These are phyloP conservation scores for Drymonia ruficornis DNA, from an alignment of 2,888 invertebrate genomes.

Conservation along the genomic window DNA sequence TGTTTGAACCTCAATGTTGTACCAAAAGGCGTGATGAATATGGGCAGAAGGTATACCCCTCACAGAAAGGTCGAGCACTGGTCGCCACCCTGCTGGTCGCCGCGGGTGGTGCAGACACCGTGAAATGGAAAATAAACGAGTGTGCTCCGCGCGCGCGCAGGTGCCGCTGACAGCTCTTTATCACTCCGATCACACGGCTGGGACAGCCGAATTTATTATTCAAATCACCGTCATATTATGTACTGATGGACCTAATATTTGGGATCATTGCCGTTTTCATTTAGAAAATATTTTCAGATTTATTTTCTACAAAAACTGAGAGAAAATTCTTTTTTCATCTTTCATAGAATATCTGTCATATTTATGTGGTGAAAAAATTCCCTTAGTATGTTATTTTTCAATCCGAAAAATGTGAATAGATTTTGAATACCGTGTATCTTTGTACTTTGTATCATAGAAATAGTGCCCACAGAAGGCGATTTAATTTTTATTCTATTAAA, in stretches of 20 bases:
- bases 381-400: too few species aligned
- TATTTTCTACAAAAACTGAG: not conserved
- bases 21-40: not conserved
- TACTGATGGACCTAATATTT: not conserved
- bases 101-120: not conserved
- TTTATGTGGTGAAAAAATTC: too few species aligned
- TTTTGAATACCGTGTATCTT: too few species aligned
- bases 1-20: not conserved
- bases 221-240: not conserved
- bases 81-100: not conserved
- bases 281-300: not conserved
- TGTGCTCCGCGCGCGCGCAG: not conserved
- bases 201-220: not conserved
- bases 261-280: not conserved
- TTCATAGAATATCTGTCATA: too few species aligned
- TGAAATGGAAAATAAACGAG: not conserved
- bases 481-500: too few species aligned
- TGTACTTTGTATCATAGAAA: too few species aligned
- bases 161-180: constrained; percentile 1
- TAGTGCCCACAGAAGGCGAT: too few species aligned
- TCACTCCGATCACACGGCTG: not conserved
- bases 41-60: not conserved
- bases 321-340: too few species aligned
- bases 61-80: not conserved
- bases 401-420: too few species aligned